Base-by-base conservation (phyloP, 2,113 vertebrate species). In the Cheilinus undulatus region DNA sequence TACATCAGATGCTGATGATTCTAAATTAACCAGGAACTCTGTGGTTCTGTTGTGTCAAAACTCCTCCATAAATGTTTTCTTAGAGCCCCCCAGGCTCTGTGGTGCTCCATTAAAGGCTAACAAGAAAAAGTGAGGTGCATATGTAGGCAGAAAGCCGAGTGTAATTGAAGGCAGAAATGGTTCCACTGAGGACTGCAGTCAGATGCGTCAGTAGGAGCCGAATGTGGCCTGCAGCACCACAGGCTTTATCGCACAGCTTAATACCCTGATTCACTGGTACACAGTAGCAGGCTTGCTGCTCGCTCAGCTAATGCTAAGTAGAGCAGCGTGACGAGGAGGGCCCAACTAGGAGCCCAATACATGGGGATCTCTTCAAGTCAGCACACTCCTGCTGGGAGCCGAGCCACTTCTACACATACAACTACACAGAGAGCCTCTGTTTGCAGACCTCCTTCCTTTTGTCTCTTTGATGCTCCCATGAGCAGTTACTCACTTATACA, bases 231-330 rank as follows among this genome's bases (percentile, higher is more conserved):
- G 3, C 9, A 64, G 71, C 59, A 26, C 59, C 52, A 26, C 3
- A 0, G 40, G 38, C 20, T 53, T 48, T 26, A 63, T 64, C 51
- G 24, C 64, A n/a, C 52, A 52, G 51, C 46, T 59, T 60, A 65
- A 74, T 53, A 52, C 38, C 38, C 52, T 46, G 64, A 73, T 43
- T 63, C 77, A 46, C 22, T 60, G 59, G 13, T 43, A 28, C 43
- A 28, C 52, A 38, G 63, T 4, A n/a, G 63, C 17, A 17, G 49
- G 28, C 30, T 4, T 1, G 1, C 17, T n/a, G 46, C 13, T 61
- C 40, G 2, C 61, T 63, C 15, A 49, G 57, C 57, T 73, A 28
- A 80, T 57, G 58, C 51, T 57, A 52, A 63, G 51, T 48, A 79
- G 46, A 63, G 59, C 64, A 42, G 28, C 10, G 13, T 48, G 36